Percentiles rank a stretch among this genome's conserved stretches.
phyloP scores from a whole-genome alignment of 1,140 invertebrate species.

The Drosophila erecta region DNA sequence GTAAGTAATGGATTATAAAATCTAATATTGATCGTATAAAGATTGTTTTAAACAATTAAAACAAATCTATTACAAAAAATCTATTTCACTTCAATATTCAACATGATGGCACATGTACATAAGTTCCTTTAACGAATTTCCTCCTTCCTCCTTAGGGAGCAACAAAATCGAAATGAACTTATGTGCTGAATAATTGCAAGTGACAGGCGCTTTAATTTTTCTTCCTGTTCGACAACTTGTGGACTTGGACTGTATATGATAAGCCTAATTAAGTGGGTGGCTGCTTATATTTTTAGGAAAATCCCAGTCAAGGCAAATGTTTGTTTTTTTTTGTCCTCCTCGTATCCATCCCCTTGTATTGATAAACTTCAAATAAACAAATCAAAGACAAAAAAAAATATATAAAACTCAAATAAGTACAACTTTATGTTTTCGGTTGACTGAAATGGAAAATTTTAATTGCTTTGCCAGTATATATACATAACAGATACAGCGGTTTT shows the following conservation, averaged over 20 bases:
- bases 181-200: slow-evolving; percentile 72
- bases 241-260: slow-evolving; percentile 70
- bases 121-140: no score
- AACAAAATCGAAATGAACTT: slow-evolving; percentile 56
- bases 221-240: slow-evolving; percentile 70
- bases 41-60: no score
- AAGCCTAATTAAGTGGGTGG: slow-evolving; percentile 76
- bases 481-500: background rate
- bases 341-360: slow-evolving; percentile 21
- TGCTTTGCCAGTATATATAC: slow-evolving; percentile 44
- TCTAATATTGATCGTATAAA: no score
- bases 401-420: slow-evolving; percentile 43
- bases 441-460: slow-evolving; percentile 84
- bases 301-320: slow-evolving; percentile 42
- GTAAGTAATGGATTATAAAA: no score
- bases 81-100: no score
- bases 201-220: slow-evolving; percentile 82
- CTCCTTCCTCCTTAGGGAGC: slow-evolving; percentile 14
- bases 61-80: no score
- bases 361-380: slow-evolving; percentile 77
- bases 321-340: slow-evolving; percentile 10
- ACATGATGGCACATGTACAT: no score
- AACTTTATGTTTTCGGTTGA: slow-evolving; percentile 79
- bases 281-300: slow-evolving; percentile 4
- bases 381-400: slow-evolving; percentile 62